Evolutionary conservation across 2,888 invertebrate species (phyloP).

Genomic region (Sepiola atlantica): DNA sequence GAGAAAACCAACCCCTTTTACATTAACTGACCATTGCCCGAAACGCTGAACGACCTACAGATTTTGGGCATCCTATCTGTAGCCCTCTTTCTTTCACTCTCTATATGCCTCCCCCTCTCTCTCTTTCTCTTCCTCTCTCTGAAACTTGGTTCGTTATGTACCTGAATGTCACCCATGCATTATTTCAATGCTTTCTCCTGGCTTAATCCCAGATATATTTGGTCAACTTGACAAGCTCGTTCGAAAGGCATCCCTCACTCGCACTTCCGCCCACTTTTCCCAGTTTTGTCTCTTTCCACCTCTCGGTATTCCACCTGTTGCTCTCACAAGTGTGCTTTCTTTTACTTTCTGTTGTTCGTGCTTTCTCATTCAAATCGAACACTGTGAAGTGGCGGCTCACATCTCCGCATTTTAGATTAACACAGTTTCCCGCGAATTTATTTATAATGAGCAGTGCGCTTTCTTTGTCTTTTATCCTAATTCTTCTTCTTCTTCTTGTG

Average conservation of each 20-base stretch:
- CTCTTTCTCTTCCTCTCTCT: not conserved
- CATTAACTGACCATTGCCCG: not conserved
- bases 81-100: not conserved
- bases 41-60: not conserved
- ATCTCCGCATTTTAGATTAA: not conserved
- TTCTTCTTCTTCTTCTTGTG: not conserved
- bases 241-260: too few species aligned
- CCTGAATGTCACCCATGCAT: too few species aligned
- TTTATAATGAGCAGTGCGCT: too few species aligned
- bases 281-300: not conserved
- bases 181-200: too few species aligned
- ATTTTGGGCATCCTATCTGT: not conserved
- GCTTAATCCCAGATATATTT: too few species aligned
- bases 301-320: not conserved
- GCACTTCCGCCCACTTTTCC: too few species aligned
- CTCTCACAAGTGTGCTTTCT: too few species aligned
- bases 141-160: too few species aligned
- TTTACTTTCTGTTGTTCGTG: too few species aligned
- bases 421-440: too few species aligned
- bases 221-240: too few species aligned
- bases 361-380: not conserved
- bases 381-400: not conserved
- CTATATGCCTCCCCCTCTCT: not conserved
- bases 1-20: not conserved
- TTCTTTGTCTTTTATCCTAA: not conserved